Percentiles rank a stretch among this genome's conserved stretches.
These are phyloP conservation scores for Atrina japonica DNA, from an alignment of 2,888 invertebrate genomes.

Conservation along the genomic window DNA sequence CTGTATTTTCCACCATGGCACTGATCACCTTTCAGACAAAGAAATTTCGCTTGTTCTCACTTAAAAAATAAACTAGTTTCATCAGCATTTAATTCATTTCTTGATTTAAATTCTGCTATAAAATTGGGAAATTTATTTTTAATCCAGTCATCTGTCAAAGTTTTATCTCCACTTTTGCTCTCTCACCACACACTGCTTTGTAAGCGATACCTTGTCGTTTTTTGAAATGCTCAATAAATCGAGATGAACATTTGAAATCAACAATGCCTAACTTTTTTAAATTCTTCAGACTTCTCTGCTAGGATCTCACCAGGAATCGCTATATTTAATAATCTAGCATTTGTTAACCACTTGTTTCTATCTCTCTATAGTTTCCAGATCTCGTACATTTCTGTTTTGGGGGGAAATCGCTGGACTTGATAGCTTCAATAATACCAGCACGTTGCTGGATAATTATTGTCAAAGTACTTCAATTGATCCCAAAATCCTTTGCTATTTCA, in stretches of 20 bases:
- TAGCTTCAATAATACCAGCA: not conserved
- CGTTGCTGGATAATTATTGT: constrained; percentile 2
- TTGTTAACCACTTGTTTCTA: not conserved
- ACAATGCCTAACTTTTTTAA: not conserved
- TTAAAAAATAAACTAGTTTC: too few relatives aligned
- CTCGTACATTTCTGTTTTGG: constrained; percentile 3
- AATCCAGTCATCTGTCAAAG: not conserved
- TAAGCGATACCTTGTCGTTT: not conserved
- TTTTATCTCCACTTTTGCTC: not conserved
- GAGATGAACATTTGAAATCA: constrained; percentile 3
- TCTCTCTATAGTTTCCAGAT: constrained; percentile 2
- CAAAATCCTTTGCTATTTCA: constrained; percentile 10
- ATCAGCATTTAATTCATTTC: not conserved
- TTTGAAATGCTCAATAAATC: too few relatives aligned
- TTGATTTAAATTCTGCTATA: constrained; percentile 2
- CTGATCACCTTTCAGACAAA: not conserved
- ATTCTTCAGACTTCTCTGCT: not conserved
- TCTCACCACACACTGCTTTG: not conserved
- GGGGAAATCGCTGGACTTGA: not conserved
- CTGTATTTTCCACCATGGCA: constrained; percentile 8
- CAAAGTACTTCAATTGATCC: constrained; percentile 5
- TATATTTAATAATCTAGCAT: constrained; percentile 1
- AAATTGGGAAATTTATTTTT: constrained; percentile 3
- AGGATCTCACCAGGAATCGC: not conserved
- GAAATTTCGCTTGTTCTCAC: too few relatives aligned